Conservation (phyloP, 2,113 vertebrate genomes). For the Eretmochelys imbricata region DNA sequence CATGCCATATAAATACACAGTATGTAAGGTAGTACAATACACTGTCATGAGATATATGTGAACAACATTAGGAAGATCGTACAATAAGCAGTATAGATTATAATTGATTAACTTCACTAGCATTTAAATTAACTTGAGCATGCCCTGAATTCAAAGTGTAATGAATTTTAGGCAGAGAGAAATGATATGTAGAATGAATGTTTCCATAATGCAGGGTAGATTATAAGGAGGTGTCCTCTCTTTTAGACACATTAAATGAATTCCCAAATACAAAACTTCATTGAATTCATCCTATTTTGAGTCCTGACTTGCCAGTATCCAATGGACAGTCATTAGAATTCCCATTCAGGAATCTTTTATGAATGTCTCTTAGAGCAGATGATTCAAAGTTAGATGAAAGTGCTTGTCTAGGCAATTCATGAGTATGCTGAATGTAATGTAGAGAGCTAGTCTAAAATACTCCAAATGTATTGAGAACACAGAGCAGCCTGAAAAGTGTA, state of each 20-base stretch:
- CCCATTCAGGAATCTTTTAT: neutral
- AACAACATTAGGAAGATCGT: slow-evolving; percentile 9
- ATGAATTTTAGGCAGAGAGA: neutral
- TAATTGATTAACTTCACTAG: neutral
- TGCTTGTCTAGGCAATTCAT: neutral
- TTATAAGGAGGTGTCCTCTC: neutral
- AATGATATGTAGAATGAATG: neutral
- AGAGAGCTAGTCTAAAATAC: slow-evolving; percentile 15
- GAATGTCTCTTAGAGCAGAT: neutral
- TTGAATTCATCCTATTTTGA: neutral
- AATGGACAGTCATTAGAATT: neutral
- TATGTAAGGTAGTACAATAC: neutral
- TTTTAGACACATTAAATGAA: neutral
- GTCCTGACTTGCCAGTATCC: neutral
- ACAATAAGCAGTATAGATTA: neutral
- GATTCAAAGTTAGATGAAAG: neutral
- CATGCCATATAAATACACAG: neutral
- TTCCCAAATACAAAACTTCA: neutral
- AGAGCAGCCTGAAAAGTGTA: neutral
- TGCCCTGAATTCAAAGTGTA: slow-evolving; percentile 1
- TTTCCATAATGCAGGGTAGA: slow-evolving; percentile 11
- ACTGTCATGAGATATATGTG: neutral
- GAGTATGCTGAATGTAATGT: slow-evolving; percentile 4
- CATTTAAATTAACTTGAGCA: slow-evolving; percentile 22
- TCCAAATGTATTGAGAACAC: neutral